phyloP scores from a whole-genome alignment of 1,140 invertebrate genomes.

The Pseudachorutes palmiensis region DNA sequence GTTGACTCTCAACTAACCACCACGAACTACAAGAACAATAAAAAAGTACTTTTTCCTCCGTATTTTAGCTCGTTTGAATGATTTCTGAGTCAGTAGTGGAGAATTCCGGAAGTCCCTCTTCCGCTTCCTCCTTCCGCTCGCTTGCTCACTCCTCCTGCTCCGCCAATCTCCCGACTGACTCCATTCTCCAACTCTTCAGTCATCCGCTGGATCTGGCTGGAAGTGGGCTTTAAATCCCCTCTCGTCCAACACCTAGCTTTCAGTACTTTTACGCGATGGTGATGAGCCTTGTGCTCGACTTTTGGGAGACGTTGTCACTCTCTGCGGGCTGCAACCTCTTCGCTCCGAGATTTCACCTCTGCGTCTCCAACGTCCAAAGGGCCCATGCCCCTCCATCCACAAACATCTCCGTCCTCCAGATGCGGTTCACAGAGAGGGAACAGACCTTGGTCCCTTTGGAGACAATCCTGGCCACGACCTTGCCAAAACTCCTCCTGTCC shows the following conservation, averaged over 20 bases:
- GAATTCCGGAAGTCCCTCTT: constrained; percentile 12
- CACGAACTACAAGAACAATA: no score
- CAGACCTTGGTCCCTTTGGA: constrained; percentile 29
- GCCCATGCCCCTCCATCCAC: background rate
- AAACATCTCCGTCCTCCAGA: constrained; percentile 7
- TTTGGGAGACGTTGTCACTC: constrained; percentile 36
- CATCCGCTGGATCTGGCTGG: background rate
- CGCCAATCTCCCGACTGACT: no score
- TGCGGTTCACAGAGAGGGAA: constrained; percentile 36
- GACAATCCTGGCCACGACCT: constrained; percentile 31
- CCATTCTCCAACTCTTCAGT: background rate
- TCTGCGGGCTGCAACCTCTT: constrained; percentile 36
- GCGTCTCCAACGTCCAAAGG: constrained; percentile 27
- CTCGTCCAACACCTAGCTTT: background rate
- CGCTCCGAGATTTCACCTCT: constrained; percentile 34
- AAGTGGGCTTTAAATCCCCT: background rate
- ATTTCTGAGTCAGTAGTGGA: constrained; percentile 12
- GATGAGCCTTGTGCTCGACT: constrained; percentile 35
- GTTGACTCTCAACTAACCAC: no score
- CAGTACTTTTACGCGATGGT: constrained; percentile 15
- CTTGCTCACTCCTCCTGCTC: background rate
- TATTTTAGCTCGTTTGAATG: constrained; percentile 1
- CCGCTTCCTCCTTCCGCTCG: constrained; percentile 11
- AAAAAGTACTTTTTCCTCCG: no score
- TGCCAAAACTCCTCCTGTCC: constrained; percentile 34